Conservation (phyloP, 2,113 vertebrate species). For the Cyanoliseus patagonus region DNA sequence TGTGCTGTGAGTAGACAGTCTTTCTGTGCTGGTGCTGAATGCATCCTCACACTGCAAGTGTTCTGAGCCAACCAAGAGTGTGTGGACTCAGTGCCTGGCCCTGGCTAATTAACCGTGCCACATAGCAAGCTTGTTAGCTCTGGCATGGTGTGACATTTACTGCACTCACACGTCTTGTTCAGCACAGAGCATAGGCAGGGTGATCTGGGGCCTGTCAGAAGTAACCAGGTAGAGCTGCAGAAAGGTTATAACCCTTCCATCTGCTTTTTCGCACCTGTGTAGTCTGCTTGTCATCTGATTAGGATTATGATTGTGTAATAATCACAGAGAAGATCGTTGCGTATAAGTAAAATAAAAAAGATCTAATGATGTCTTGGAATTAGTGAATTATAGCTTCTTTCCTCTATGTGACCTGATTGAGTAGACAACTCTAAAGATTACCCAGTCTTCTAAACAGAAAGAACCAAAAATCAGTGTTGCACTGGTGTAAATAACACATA, state of each 20-base stretch:
- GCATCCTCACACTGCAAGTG: neutral
- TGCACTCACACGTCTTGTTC: neutral
- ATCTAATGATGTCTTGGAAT: neutral
- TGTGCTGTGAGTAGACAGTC: neutral
- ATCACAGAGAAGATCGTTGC: neutral
- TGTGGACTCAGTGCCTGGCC: rapidly evolving
- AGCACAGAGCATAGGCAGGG: neutral
- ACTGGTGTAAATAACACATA: neutral
- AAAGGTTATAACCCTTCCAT: neutral
- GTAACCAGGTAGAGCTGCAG: neutral
- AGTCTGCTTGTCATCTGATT: neutral
- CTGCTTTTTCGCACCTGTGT: neutral
- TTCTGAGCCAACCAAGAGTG: neutral
- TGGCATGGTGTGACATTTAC: neutral
- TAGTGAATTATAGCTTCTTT: neutral
- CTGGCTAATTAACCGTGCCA: neutral
- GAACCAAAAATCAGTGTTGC: neutral
- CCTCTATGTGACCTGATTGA: neutral
- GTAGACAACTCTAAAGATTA: neutral
- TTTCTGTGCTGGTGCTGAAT: neutral
- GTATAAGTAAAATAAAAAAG: neutral
- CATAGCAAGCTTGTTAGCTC: neutral
- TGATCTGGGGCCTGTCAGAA: neutral
- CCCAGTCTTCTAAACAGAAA: neutral
- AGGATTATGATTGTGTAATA: neutral